Conservation (phyloP, 2,797 vertebrate species). For the Ctenopoma kingsleyae region DNA sequence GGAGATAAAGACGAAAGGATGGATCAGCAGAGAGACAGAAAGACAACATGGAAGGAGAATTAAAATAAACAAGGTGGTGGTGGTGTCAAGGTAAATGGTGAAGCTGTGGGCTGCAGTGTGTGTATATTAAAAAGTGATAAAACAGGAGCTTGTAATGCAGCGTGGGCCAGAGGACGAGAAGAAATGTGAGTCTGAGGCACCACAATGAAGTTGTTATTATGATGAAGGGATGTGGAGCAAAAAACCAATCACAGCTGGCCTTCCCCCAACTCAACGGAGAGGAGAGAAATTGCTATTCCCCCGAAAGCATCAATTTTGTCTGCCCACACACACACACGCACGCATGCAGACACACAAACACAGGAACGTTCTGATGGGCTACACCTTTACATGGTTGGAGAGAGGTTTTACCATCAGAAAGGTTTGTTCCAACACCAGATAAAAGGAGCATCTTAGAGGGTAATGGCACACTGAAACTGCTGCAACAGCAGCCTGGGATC, state of each 20-base stretch:
- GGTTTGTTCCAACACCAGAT: constrained; percentile 8
- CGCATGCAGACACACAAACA: constrained; percentile 6
- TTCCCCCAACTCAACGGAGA: constrained; percentile 33
- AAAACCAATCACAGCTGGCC: constrained; percentile 71
- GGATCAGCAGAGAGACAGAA: neutral
- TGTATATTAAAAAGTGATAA: constrained; percentile 33
- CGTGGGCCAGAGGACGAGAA: neutral
- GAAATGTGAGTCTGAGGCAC: constrained; percentile 11
- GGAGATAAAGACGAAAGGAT: neutral
- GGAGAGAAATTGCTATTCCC: constrained; percentile 59
- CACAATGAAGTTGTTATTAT: constrained; percentile 63
- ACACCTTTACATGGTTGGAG: constrained; percentile 22
- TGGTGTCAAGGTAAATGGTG: neutral
- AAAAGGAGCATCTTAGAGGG: constrained; percentile 37
- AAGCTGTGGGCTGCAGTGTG: neutral
- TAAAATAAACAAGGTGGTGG: neutral
- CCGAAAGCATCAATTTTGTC: constrained; percentile 59
- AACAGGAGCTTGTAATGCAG: constrained; percentile 18
- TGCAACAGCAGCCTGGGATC: constrained; percentile 35
- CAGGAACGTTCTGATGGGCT: constrained; percentile 15
- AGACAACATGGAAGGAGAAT: neutral
- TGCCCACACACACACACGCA: constrained; percentile 1
- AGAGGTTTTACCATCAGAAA: constrained; percentile 22
- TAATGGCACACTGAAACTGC: constrained; percentile 57
- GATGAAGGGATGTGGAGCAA: constrained; percentile 63